Base-by-base conservation (phyloP, 2,888 invertebrate genomes). In the Eupithecia vulgata region DNA sequence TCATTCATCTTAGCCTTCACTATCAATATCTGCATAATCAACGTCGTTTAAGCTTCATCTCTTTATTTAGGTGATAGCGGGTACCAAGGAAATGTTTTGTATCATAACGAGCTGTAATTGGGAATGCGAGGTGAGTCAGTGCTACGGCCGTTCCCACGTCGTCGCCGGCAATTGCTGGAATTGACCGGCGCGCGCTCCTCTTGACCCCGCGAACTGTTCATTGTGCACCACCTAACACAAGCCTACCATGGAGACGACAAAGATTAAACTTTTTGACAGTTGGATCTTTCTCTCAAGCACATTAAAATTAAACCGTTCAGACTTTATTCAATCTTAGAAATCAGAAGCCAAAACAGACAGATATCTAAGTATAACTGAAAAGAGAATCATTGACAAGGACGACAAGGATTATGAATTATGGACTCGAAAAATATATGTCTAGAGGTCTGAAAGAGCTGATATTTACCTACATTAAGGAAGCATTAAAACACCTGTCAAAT, bases 181-280 rank as follows among this genome's bases (percentile, higher is more conserved):
- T 92, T 92, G 91, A 88, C 87, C 90, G 91, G 91, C 88, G 90
- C 90, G 89, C 89, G 89, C 86, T 83, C 85, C 84, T 84, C 85
- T 90, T 92, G 91, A 92, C 90, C 90, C 80, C 88, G 82, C 84
- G 83, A 80, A 83, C 88, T 82, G 85, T 88, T 91, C 89, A 91
- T 91, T 92, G 91, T 87, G 83, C 84, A 82, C 86, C 87, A 91
- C 90, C 90, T 91, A 88, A 85, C 80, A 70, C 70, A 77, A 72
- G 78, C 73, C 77, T 73, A 64, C 75, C 72, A 75, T 86, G 76
- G 87, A 86, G 83, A 77, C 78, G 81, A 40, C 66, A 64, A 0
- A 13, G 25, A 25, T 12, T 21, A 25, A 21, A 57, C 13, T 21
- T 57, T 52, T 52, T 52, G 21, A 21, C 12, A 12, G 21, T 13